Evolutionary conservation across 2,797 vertebrate genomes (phyloP).

Genomic region (Pygocentrus nattereri): DNA sequence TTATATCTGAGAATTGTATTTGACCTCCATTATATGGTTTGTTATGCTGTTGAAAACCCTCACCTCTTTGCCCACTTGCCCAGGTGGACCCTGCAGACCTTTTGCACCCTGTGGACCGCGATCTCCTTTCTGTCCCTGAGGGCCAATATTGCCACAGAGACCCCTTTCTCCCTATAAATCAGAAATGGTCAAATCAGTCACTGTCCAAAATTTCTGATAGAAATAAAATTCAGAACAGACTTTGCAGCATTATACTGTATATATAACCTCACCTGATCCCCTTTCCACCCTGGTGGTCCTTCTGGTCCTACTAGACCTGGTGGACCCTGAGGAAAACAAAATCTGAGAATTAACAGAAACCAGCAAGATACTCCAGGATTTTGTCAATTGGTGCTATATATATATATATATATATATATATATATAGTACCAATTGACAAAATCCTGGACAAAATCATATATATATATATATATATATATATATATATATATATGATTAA

Average conservation of each 20-base stretch:
- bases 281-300: slow-evolving; percentile 81
- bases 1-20: not conserved
- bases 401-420: no score
- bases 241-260: not conserved
- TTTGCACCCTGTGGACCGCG: slow-evolving; percentile 72
- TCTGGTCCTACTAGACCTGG: slow-evolving; percentile 76
- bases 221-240: not conserved
- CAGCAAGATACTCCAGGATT: not conserved
- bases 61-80: slow-evolving; percentile 77
- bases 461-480: no score
- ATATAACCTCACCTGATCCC: slow-evolving; percentile 80
- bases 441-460: no score
- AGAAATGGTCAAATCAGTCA: not conserved
- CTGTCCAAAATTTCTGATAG: not conserved
- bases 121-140: slow-evolving; percentile 67
- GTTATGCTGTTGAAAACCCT: slow-evolving; percentile 9
- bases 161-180: slow-evolving; percentile 77
- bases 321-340: slow-evolving; percentile 74
- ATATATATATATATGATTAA: no score
- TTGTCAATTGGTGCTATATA: no score
- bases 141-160: slow-evolving; percentile 68
- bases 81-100: slow-evolving; percentile 76
- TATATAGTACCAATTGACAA: no score
- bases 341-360: not conserved
- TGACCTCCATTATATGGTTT: not conserved